Evolutionary conservation across 2,888 invertebrate species (phyloP).

Genomic region (Hypena proboscidalis): DNA sequence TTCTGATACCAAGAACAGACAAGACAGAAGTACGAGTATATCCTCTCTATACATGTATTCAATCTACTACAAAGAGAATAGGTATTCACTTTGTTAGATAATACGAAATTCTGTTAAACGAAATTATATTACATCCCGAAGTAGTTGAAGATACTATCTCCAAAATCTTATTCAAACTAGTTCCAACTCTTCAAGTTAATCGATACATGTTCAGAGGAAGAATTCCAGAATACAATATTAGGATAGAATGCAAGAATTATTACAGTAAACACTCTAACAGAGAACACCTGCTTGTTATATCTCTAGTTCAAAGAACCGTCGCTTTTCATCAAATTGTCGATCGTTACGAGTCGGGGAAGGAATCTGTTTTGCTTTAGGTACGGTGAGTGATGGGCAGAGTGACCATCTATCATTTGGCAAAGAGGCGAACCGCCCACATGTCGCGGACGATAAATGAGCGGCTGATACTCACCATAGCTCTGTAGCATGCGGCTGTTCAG

Average conservation of each 20-base stretch:
- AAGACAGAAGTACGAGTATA: no score
- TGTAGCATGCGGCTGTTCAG: no score
- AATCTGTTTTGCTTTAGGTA: constrained; percentile 62
- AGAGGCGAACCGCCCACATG: constrained; percentile 45
- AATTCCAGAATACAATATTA: constrained; percentile 2
- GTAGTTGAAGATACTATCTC: no score
- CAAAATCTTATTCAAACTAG: no score
- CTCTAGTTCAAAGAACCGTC: constrained; percentile 66
- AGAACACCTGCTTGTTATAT: constrained; percentile 31
- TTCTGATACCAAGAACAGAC: no score
- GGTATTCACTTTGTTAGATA: no score
- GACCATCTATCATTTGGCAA: constrained; percentile 61
- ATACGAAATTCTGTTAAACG: no score
- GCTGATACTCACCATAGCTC: constrained; percentile 1
- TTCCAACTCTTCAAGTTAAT: no score
- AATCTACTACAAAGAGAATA: no score
- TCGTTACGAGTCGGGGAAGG: constrained; percentile 50
- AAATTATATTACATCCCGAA: no score
- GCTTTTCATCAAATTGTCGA: constrained; percentile 61
- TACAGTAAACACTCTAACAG: constrained; percentile 22
- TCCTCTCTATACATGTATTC: no score
- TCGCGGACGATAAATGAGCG: constrained; percentile 38
- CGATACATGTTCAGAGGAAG: neutral
- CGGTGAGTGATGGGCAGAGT: constrained; percentile 59
- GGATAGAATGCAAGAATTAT: constrained; percentile 13